Evolutionary conservation across 1,140 invertebrate genomes (phyloP).

Genomic region (Sarcophaga peregrina): DNA sequence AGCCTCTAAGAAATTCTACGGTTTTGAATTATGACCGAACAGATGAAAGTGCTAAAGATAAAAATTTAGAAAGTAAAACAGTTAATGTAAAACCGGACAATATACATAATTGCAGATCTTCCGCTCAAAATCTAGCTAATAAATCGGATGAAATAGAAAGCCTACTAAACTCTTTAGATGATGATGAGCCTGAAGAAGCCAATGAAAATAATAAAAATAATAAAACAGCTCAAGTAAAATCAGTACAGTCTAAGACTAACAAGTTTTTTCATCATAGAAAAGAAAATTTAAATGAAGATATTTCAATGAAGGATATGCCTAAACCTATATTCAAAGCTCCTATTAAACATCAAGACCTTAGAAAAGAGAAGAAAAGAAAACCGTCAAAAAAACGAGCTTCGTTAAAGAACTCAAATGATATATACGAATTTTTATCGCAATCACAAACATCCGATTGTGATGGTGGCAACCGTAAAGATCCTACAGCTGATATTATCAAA

Average conservation of each 20-base stretch:
- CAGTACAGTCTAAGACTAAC: neutral
- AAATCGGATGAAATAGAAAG: neutral
- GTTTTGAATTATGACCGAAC: neutral
- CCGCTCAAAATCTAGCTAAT: neutral
- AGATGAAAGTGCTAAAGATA: neutral
- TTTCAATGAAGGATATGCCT: neutral
- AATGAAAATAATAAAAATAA: constrained; percentile 1
- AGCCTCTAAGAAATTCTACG: constrained; percentile 20
- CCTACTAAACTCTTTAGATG: neutral
- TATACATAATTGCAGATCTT: too few relatives aligned
- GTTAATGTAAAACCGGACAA: neutral
- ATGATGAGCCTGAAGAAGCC: neutral
- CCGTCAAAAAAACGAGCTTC: constrained; percentile 4
- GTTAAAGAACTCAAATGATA: constrained; percentile 38
- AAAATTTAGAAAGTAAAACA: neutral
- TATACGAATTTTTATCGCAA: constrained; percentile 60
- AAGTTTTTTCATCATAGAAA: constrained; percentile 35
- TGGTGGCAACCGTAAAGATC: constrained; percentile 48
- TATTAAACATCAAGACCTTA: neutral
- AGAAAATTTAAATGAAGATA: neutral
- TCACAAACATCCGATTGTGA: constrained; percentile 50
- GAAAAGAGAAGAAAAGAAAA: neutral
- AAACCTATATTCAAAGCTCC: neutral
- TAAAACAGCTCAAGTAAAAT: neutral
- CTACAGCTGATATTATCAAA: constrained; percentile 58